Conservation (phyloP, 2,888 invertebrate species). For the Hydropsyche betteni region DNA sequence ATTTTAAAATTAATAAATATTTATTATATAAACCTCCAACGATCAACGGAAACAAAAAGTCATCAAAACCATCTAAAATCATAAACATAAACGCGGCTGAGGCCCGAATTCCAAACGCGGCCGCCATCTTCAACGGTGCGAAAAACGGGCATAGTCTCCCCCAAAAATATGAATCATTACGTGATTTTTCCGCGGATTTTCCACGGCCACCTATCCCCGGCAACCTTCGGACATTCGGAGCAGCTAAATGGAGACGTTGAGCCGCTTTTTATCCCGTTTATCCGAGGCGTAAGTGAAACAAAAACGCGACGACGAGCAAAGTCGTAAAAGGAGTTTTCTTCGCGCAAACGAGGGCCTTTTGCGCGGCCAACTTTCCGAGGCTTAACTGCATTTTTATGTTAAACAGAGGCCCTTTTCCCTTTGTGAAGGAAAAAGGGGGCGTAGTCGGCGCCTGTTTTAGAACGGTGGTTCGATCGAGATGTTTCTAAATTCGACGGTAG, state of each 20-base stretch:
- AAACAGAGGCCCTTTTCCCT: too few relatives aligned
- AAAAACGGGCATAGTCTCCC: not conserved
- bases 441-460: constrained; percentile 3
- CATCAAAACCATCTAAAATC: too few relatives aligned
- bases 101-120: too few relatives aligned
- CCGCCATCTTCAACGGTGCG: not conserved
- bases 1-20: too few relatives aligned
- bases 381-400: constrained; percentile 49
- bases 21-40: too few relatives aligned
- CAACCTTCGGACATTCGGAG: not conserved
- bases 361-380: constrained; percentile 20
- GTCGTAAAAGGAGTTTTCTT: constrained; percentile 42
- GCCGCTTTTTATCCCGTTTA: constrained; percentile 36
- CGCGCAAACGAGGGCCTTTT: constrained; percentile 24
- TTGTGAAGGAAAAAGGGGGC: constrained; percentile 28
- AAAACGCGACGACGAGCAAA: constrained; percentile 34
- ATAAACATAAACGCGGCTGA: too few relatives aligned
- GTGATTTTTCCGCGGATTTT: constrained; percentile 8
- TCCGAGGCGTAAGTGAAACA: constrained; percentile 39
- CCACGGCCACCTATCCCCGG: not conserved
- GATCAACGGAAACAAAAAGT: too few relatives aligned
- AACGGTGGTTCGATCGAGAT: not conserved
- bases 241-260: constrained; percentile 35
- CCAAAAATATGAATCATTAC: not conserved
- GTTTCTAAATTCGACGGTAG: too few relatives aligned